These are phyloP conservation scores for Dallia pectoralis DNA, from an alignment of 2,797 vertebrate genomes.

Conservation along the genomic window DNA sequence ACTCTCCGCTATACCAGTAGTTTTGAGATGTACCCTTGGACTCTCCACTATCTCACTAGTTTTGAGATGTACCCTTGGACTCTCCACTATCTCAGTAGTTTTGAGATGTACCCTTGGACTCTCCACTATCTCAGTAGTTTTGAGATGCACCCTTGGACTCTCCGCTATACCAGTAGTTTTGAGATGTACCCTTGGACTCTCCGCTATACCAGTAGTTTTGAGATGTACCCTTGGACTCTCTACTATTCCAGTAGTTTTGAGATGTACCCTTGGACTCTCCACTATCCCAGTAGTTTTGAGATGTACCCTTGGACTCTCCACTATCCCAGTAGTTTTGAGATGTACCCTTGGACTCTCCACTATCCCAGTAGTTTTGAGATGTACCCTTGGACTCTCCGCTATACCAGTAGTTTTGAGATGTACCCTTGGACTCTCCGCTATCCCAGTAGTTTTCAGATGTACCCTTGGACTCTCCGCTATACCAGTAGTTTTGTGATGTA, in stretches of 20 bases:
- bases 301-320: neutral
- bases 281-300: constrained; percentile 16
- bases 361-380: constrained; percentile 17
- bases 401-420: constrained; percentile 17
- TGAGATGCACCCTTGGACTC: neutral
- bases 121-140: constrained; percentile 9
- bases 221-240: neutral
- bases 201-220: constrained; percentile 16
- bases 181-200: neutral
- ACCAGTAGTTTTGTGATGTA: neutral
- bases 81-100: constrained; percentile 2
- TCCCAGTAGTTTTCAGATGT: constrained; percentile 24
- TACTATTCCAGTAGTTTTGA: constrained; percentile 15
- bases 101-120: constrained; percentile 5
- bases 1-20: neutral
- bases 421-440: neutral
- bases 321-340: constrained; percentile 17
- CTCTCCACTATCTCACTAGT: neutral
- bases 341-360: neutral
- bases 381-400: neutral
- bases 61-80: constrained; percentile 9
- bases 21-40: constrained; percentile 11
- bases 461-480: too few species aligned
- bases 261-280: neutral
- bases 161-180: constrained; percentile 16